Evolutionary conservation across 2,113 vertebrate species (phyloP).

Genomic region (Thermophis baileyi): DNA sequence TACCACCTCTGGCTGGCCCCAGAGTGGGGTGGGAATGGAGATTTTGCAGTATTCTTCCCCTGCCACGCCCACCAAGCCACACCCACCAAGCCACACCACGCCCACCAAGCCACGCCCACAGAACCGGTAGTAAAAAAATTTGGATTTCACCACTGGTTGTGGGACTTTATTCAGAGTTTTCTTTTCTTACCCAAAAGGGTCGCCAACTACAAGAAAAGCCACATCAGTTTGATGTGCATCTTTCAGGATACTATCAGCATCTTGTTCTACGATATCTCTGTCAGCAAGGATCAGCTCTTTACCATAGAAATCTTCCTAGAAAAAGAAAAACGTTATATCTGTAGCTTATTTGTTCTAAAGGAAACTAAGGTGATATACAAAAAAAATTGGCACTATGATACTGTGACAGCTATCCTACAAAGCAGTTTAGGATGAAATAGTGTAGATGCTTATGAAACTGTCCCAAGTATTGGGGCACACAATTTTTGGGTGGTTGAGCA

Average conservation of each 20-base stretch:
- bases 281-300: conserved; percentile 90
- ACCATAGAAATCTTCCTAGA: conserved; percentile 94
- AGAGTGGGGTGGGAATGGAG: too few species aligned
- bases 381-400: not conserved
- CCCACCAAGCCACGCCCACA: too few species aligned
- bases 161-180: not conserved
- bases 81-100: too few species aligned
- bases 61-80: too few species aligned
- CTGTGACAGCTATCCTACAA: not conserved
- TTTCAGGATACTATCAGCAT: conserved; percentile 85
- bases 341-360: not conserved
- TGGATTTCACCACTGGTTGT: too few species aligned
- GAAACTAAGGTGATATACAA: not conserved
- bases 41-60: too few species aligned
- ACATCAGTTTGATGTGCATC: conserved; percentile 83
- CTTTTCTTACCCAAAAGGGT: conserved; percentile 92
- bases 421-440: not conserved
- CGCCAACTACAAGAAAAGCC: conserved; percentile 93
- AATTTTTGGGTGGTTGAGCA: not conserved
- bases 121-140: too few species aligned
- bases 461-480: not conserved
- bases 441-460: not conserved
- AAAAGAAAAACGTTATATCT: conserved; percentile 6
- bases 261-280: conserved; percentile 90
- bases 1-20: too few species aligned